phyloP scores from a whole-genome alignment of 2,113 vertebrate genomes.

The Gobiocypris rarus region DNA sequence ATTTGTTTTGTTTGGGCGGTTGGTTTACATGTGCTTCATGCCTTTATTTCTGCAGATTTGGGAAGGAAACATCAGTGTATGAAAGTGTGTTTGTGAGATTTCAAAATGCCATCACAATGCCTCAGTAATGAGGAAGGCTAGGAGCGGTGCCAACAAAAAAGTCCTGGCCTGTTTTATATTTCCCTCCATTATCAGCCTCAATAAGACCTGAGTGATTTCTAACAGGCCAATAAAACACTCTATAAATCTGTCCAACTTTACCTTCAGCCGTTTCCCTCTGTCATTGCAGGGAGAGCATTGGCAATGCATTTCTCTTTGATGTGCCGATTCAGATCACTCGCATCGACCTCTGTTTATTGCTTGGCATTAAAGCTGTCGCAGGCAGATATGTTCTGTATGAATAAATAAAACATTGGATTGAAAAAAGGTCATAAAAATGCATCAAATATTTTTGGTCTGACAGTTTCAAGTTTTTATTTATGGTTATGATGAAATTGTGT shows the following conservation, averaged over 20 bases:
- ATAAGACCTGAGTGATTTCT: constrained; percentile 65
- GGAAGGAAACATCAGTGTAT: background rate
- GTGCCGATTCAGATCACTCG: constrained; percentile 27
- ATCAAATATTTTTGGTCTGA: background rate
- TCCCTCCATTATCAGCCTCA: constrained; percentile 46
- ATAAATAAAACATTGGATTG: background rate
- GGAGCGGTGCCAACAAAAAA: constrained; percentile 2
- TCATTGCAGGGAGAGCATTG: background rate
- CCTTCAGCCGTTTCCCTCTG: background rate
- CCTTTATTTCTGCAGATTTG: background rate
- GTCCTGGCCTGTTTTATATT: constrained; percentile 31
- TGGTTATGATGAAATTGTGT: background rate
- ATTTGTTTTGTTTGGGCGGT: background rate
- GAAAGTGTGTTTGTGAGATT: constrained; percentile 13
- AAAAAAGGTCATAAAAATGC: background rate
- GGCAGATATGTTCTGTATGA: background rate
- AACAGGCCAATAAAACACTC: constrained; percentile 58
- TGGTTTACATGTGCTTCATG: background rate
- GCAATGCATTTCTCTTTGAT: constrained; percentile 42
- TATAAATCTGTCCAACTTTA: constrained; percentile 64
- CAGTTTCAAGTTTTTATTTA: background rate
- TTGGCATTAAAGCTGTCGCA: constrained; percentile 20
- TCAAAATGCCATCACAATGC: constrained; percentile 12
- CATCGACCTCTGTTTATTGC: constrained; percentile 24
- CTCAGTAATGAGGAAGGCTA: constrained; percentile 11